Evolutionary conservation across 2,888 invertebrate genomes (phyloP), one percentile per base, ranked within the genome.

Genomic region (Campaea margaritaria): DNA sequence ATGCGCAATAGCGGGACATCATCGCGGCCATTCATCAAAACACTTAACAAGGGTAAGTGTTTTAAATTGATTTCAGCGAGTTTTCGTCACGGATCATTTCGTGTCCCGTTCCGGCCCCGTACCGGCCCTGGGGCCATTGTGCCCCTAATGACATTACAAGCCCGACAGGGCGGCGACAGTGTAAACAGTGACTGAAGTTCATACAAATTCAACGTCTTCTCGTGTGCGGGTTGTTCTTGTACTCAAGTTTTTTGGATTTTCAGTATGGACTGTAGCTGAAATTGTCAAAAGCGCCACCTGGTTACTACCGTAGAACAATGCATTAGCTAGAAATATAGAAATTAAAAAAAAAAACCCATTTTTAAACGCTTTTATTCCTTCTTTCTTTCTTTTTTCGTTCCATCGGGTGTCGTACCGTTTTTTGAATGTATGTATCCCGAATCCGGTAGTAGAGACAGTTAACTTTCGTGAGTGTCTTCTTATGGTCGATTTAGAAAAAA

Each of bases 51-150:
- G 79, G 79, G 80, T 83, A 78, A 75, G 78, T 85, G 85, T 87
- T 87, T 86, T 82, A 87, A 89, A 87, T 87, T 83, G 84, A 89
- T 87, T 85, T 82, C 75, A 75, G 78, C 49, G 83, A 82, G 79
- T 81, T 85, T 82, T 84, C 82, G 84, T 79, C 80, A 82, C 85
- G 88, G 87, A 83, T 85, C 85, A 85, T 88, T 86, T 86, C 78
- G 74, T 21, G 54, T 51, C 47, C 55, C 51, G 49, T 52, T 39
- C 44, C 58, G 62, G 62, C 50, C 58, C 42, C 58, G 53, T 46
- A 47, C 46, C 47, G 58, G 64, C 70, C 72, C 70, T 34, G 68
- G 69, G 78, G 76, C 75, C 77, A 83, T 86, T 85, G 83, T 85
- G 64, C 76, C 60, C 43, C 77, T 88, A 88, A 87, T 84, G 85